Base-by-base conservation (phyloP, 2,797 vertebrate genomes). In the Hapalemur alaotrensis region DNA sequence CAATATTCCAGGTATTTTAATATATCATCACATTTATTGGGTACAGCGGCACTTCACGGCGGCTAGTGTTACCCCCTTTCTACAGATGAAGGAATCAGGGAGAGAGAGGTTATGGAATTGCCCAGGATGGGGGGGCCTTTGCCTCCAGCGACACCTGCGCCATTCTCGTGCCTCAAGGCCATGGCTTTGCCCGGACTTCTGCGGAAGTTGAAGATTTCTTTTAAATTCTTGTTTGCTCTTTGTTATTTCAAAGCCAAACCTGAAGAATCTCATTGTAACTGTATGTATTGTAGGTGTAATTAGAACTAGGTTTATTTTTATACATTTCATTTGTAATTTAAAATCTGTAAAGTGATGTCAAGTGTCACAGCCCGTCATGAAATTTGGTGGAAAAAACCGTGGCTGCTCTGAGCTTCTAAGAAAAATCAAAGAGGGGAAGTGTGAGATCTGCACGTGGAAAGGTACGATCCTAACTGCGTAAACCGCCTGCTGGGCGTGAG, bases 381-480 rank as follows among this genome's bases (percentile, higher is more conserved):
- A 54, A 78, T 63, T 65, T 35, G 23, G 6, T 50, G 30, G 48
- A 46, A 61, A 12, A 13, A 61, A 4, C 4, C 14, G 18, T 23
- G 5, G 17, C 30, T 30, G 5, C 20, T 2, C 5, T 17, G 65
- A 91, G 52, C 23, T 46, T 50, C 43, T 46, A 30, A 69, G 63
- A 72, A 43, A 59, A 52, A 25, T 12, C 63, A 11, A 3, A 80
- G 54, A 4, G 4, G 2, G 20, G 11, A 13, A 11, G 12, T 1
- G 0, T 10, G 59, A 12, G 20, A 41, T 28, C 70, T n/a, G 11
- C 5, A 50, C 15, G 3, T 13, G 5, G 13, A 15, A n/a, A 28
- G 0, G 0, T 30, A 13, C 22, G 0, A 1, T 30, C 8, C 17
- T 70, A 32, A 4, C 22, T n/a, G 35, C n/a, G 30, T 23, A 4